Evolutionary conservation across 2,888 invertebrate genomes (phyloP), one percentile per base, ranked within the genome.

Genomic region (Hypercompe scribonia): DNA sequence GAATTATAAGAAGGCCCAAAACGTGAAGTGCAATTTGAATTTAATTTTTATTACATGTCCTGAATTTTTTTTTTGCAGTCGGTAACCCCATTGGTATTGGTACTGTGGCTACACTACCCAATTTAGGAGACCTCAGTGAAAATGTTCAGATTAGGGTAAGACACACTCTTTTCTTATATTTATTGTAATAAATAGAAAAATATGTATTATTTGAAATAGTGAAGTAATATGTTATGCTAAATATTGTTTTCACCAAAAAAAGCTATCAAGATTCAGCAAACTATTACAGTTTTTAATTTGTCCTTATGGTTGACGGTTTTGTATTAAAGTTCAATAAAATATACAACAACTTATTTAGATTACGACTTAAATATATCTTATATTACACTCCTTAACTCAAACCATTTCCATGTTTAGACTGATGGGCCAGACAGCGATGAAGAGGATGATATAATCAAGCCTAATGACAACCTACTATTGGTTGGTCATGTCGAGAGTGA

Each of bases 401-500:
- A 61, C 61, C 15, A 31, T 33, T 8, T 36, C 61, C 70, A 10
- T 54, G 82, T 83, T 21, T 85, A 96, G 96, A 96, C 95, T 0
- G 95, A 96, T 72, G 96, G 96, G 0, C 92, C 96, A 0, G 96
- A 96, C 84, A 98, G 98, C 50, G 98, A 99, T 86, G 98, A 98
- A 84, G 99, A 99, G 85, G 99, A 99, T 92, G 98, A 98, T 89
- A 96, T 97, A 65, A 98, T 99, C 67, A 98, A 98, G 91, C 96
- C 97, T 0, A 97, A 96, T 76, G 99, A 99, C 90, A 99, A 99
- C 93, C 96, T 99, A 34, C 96, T 99, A 34, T 93, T 99, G 24
- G 97, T 98, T 0, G 99, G 98, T 0, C 98, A 98, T 89, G 98
- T 98, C 0, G 97, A 98, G 84, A 98, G 97, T 83, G 98, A 99